These are phyloP conservation scores for Eulithis testata DNA, from an alignment of 2,888 invertebrate species.

Conservation along the genomic window DNA sequence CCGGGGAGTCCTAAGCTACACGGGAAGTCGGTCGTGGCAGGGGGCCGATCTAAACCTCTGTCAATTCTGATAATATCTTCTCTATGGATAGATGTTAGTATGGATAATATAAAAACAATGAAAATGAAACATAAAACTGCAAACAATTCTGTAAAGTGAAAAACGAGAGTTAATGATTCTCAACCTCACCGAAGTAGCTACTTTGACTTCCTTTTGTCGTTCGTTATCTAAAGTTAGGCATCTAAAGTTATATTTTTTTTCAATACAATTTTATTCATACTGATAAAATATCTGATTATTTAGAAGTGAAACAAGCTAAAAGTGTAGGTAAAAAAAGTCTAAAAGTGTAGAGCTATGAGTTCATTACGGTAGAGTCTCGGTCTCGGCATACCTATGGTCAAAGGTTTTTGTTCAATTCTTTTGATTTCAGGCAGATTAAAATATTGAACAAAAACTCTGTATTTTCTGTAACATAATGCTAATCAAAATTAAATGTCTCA, in stretches of 20 bases:
- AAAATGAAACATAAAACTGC: conserved; percentile 49
- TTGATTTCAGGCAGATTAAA: background rate
- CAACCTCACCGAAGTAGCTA: conserved; percentile 58
- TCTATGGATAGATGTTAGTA: conserved; percentile 36
- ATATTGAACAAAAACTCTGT: background rate
- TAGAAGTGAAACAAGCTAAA: no score
- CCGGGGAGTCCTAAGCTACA: conserved; percentile 64
- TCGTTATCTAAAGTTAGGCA: background rate
- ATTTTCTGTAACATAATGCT: background rate
- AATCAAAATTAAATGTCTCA: no score
- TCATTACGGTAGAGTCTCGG: background rate
- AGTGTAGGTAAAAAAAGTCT: no score
- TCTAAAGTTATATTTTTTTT: no score
- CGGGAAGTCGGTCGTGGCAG: conserved; percentile 59
- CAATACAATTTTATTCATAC: no score
- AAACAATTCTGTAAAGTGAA: conserved; percentile 54
- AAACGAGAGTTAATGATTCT: conserved; percentile 55
- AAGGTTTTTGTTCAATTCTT: background rate
- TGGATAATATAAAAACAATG: conserved; percentile 31
- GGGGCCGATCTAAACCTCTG: conserved; percentile 59
- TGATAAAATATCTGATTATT: no score
- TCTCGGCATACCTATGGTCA: background rate
- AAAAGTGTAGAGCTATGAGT: no score
- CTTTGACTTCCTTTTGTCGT: conserved; percentile 59
- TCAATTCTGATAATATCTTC: conserved; percentile 58